Percentiles rank a stretch among this genome's conserved stretches.
Conservation (phyloP, 64 coral and sea anemone genomes). For the Trachythela sp. region DNA sequence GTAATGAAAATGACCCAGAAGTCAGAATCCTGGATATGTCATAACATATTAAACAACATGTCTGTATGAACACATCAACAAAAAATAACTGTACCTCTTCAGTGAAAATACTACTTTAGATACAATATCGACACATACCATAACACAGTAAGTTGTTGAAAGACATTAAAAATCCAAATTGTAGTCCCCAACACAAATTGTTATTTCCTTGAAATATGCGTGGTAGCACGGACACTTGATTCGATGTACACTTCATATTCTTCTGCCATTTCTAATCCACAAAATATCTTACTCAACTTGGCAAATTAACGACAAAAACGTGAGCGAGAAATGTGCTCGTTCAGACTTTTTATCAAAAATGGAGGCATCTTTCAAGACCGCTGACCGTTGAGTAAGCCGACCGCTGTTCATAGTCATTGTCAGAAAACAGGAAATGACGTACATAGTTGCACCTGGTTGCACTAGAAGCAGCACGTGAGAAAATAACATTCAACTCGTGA, state of each 20-base stretch:
- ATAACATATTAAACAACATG: neutral
- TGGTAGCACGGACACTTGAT: constrained; percentile 46
- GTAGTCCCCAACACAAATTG: constrained; percentile 28
- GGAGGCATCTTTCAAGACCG: neutral
- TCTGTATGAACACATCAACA: neutral
- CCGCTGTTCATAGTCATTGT: neutral
- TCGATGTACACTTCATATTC: constrained; percentile 43
- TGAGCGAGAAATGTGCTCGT: too few relatives aligned
- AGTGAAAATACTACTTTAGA: neutral
- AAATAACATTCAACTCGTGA: neutral
- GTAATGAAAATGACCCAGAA: constrained; percentile 9
- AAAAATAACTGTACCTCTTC: neutral
- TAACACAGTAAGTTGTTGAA: neutral
- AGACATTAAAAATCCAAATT: neutral
- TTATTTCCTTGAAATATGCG: constrained; percentile 51
- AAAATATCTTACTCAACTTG: neutral
- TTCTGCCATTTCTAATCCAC: constrained; percentile 44
- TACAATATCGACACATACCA: neutral
- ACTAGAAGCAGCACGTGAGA: neutral
- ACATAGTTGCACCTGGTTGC: neutral
- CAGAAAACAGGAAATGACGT: constrained; percentile 3
- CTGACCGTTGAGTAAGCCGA: too few relatives aligned
- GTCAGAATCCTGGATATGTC: constrained; percentile 6
- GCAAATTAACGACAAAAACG: too few relatives aligned
- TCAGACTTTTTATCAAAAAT: neutral